These are phyloP conservation scores for Drosophila diplacantha DNA, from an alignment of 2,888 invertebrate genomes.

Conservation along the genomic window DNA sequence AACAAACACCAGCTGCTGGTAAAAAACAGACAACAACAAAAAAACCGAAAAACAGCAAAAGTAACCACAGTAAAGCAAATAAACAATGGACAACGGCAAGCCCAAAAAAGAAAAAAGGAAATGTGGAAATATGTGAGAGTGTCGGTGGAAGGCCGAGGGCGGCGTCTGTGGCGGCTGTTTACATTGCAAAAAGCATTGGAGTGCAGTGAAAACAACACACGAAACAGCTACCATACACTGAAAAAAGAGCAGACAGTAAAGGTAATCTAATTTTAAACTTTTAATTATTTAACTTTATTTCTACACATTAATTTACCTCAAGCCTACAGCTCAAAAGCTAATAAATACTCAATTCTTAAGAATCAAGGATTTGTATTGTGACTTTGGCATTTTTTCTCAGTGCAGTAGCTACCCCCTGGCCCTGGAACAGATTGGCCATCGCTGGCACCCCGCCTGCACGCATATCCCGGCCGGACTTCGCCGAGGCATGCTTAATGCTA, in stretches of 20 bases:
- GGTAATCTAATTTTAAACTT: not conserved
- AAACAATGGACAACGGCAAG: slow-evolving; percentile 39
- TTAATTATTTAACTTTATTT: not conserved
- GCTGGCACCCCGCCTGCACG: slow-evolving; percentile 48
- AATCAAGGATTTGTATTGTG: not conserved
- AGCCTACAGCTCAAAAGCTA: no score
- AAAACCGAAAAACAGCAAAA: slow-evolving; percentile 37
- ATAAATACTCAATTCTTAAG: not conserved
- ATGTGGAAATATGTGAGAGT: slow-evolving; percentile 55
- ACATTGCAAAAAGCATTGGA: slow-evolving; percentile 72
- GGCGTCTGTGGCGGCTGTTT: slow-evolving; percentile 53
- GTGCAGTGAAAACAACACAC: slow-evolving; percentile 65
- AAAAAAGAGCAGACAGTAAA: not conserved
- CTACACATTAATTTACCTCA: not conserved
- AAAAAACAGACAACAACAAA: not conserved
- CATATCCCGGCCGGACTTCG: slow-evolving; percentile 52
- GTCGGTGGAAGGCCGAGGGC: slow-evolving; percentile 14
- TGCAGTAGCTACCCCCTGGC: slow-evolving; percentile 7
- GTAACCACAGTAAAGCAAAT: slow-evolving; percentile 66
- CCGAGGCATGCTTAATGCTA: slow-evolving; percentile 64
- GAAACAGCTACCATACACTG: slow-evolving; percentile 24
- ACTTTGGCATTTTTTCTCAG: not conserved
- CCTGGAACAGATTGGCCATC: slow-evolving; percentile 53
- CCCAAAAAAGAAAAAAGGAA: slow-evolving; percentile 29
- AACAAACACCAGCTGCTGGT: slow-evolving; percentile 30